These are phyloP conservation scores for Ophioderma brevispina DNA, from an alignment of 35 echinoderm and acorn worm genomes.

Conservation along the genomic window DNA sequence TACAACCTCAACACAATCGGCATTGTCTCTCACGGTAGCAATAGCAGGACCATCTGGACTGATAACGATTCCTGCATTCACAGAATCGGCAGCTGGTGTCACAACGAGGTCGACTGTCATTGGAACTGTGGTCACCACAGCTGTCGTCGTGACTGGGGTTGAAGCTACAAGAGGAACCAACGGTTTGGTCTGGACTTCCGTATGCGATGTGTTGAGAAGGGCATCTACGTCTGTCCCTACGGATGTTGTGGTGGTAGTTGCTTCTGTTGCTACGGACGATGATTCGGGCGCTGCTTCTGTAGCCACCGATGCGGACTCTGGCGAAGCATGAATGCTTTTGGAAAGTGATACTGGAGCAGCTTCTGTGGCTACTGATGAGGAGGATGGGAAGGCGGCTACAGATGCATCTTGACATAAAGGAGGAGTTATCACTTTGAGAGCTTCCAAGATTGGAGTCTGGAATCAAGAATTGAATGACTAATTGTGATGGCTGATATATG, in stretches of 20 bases:
- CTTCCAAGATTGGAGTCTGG: not conserved
- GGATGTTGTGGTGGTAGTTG: not conserved
- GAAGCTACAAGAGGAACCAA: slow-evolving; percentile 68
- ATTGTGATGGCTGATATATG: too few species aligned
- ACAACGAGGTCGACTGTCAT: not conserved
- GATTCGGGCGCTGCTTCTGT: not conserved
- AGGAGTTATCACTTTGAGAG: not conserved
- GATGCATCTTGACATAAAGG: not conserved
- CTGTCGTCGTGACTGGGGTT: slow-evolving; percentile 13
- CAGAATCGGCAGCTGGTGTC: not conserved
- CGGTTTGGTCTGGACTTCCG: slow-evolving; percentile 75
- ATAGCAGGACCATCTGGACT: slow-evolving; percentile 12
- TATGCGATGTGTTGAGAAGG: slow-evolving; percentile 62
- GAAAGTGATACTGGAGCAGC: not conserved
- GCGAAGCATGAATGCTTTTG: not conserved
- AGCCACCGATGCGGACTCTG: not conserved
- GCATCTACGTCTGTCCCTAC: slow-evolving; percentile 60
- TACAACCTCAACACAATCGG: slow-evolving; percentile 11
- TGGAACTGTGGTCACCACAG: not conserved
- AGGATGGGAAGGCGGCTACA: slow-evolving; percentile 6
- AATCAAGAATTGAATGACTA: not conserved
- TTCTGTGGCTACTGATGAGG: slow-evolving; percentile 17
- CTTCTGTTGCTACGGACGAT: not conserved
- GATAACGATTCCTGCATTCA: slow-evolving; percentile 39
- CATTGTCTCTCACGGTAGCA: not conserved